Evolutionary conservation across 2,113 vertebrate species (phyloP).

Genomic region (Cyprinodon brontotheroides): DNA sequence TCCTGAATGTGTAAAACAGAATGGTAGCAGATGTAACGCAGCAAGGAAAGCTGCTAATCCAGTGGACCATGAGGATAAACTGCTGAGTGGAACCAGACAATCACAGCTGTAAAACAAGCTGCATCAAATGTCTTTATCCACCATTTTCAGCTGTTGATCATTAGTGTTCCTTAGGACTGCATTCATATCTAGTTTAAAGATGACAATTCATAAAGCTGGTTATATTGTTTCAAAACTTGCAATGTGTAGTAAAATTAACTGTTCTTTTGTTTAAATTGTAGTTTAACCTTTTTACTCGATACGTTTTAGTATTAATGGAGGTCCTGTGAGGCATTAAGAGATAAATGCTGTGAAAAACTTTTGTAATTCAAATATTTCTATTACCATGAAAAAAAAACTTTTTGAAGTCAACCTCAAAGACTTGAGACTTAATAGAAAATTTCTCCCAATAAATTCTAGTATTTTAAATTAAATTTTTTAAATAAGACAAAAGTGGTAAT

Average conservation of each 20-base stretch:
- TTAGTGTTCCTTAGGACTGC: background rate
- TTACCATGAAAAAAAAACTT: too few species aligned
- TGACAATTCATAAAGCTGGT: background rate
- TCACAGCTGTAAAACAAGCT: background rate
- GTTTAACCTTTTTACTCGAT: too few species aligned
- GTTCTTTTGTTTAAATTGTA: too few species aligned
- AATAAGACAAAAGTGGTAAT: too few species aligned
- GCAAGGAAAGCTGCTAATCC: background rate
- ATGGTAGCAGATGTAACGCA: background rate
- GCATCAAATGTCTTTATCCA: background rate
- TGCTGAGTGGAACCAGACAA: background rate
- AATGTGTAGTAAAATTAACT: background rate
- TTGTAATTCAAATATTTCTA: too few species aligned
- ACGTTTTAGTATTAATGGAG: too few species aligned
- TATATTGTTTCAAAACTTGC: background rate
- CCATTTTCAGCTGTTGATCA: conserved; percentile 3
- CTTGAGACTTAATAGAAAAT: too few species aligned
- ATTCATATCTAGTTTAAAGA: background rate
- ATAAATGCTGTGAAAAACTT: too few species aligned
- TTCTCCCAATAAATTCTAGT: too few species aligned
- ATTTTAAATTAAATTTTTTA: too few species aligned
- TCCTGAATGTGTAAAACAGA: background rate
- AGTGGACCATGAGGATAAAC: conserved; percentile 13
- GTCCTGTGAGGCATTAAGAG: too few species aligned
- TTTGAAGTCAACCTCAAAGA: too few species aligned